A percentile compares a stretch with the other conserved stretches of the same genome.
These are phyloP conservation scores for Sphyrna mokarran DNA, from an alignment of 2,113 vertebrate genomes.

Conservation along the genomic window DNA sequence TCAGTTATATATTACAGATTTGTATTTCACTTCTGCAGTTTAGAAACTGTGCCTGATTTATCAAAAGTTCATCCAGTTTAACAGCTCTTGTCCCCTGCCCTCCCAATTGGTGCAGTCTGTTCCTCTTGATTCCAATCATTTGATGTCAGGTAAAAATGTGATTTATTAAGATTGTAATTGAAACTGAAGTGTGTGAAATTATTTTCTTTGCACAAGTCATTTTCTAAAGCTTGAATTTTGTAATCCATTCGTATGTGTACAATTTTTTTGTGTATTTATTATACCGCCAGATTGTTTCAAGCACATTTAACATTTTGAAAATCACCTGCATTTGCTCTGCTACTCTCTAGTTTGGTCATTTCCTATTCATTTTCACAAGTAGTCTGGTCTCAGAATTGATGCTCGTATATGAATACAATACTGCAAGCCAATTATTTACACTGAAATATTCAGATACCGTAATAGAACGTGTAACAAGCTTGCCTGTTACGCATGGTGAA, in stretches of 20 bases:
- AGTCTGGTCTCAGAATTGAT: not conserved
- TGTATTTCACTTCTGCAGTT: not conserved
- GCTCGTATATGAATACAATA: not conserved
- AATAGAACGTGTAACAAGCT: constrained; percentile 2
- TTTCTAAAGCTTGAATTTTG: not conserved
- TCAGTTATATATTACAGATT: not conserved
- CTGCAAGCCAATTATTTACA: constrained; percentile 1
- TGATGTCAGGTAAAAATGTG: constrained; percentile 14
- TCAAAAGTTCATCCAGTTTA: not conserved
- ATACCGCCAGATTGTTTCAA: not conserved
- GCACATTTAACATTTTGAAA: not conserved
- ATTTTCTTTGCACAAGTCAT: constrained; percentile 11
- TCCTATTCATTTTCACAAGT: not conserved
- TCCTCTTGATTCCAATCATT: not conserved
- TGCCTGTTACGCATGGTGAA: constrained; percentile 2
- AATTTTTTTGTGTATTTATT: not conserved
- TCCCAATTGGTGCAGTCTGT: not conserved
- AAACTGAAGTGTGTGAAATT: constrained; percentile 17
- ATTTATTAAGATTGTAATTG: constrained; percentile 17
- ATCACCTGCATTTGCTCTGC: not conserved
- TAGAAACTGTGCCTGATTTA: not conserved
- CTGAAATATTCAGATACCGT: not conserved
- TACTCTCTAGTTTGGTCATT: not conserved
- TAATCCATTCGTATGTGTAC: not conserved
- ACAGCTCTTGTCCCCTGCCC: not conserved